Percentiles rank a stretch among this genome's conserved stretches.
Conservation (phyloP, 2,113 vertebrate genomes). For the Circaetus gallicus region DNA sequence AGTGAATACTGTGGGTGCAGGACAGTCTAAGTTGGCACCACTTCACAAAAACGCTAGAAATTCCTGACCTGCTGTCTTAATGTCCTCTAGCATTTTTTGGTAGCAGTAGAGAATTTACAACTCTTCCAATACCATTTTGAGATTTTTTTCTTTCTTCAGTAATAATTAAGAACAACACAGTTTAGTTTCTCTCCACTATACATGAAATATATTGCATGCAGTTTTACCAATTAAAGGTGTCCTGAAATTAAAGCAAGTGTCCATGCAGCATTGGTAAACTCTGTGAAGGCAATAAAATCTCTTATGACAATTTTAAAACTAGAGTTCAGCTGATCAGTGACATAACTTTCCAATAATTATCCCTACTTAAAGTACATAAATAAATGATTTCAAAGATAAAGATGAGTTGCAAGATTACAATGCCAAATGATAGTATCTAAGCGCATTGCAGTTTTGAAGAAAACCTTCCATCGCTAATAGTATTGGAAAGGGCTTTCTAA, state of each 20-base stretch:
- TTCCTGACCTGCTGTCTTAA: constrained; percentile 34
- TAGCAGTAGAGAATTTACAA: constrained; percentile 34
- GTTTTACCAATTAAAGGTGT: constrained; percentile 14
- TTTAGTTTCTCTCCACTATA: constrained; percentile 57
- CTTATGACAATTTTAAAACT: neutral
- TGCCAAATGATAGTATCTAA: neutral
- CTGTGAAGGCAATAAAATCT: neutral
- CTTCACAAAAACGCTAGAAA: constrained; percentile 22
- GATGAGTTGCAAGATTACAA: constrained; percentile 1
- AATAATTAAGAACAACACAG: neutral
- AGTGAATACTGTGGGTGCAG: constrained; percentile 45
- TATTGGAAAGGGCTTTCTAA: constrained; percentile 53
- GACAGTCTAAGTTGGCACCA: constrained; percentile 4
- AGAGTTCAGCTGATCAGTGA: neutral
- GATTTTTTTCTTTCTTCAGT: neutral
- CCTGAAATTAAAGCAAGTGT: constrained; percentile 44
- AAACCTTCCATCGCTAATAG: constrained; percentile 5
- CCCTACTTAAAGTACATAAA: constrained; percentile 11
- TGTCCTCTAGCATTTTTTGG: neutral
- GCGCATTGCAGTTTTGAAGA: neutral
- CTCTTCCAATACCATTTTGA: neutral
- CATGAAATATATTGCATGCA: constrained; percentile 46
- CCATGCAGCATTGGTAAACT: constrained; percentile 37
- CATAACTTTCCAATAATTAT: neutral
- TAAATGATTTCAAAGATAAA: constrained; percentile 12